Evolutionary conservation across 1,140 invertebrate species (phyloP), one percentile per base, ranked within the genome.

Genomic region (Akabosia matsudoensis): DNA sequence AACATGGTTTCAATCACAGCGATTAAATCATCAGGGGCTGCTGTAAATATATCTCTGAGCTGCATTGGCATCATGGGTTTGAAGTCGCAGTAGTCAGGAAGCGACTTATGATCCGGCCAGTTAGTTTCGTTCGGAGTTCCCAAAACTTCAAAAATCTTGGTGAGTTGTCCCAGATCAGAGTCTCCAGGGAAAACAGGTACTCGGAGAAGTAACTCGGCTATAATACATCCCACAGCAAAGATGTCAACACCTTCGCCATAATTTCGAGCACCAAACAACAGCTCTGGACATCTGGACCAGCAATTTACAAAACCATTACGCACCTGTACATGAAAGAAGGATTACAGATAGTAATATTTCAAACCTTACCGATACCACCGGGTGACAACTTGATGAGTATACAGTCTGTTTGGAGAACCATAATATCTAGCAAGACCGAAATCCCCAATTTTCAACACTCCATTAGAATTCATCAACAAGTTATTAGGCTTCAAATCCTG

Each of bases 401-500:
- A 98, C 82, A 96, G 89, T 83, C 97, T 89, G 83, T 92, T 97
- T 1, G 97, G 98, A 0, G 97, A 98, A 1, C 97, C 97, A 88
- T 91, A 99, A 83, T 93, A 93, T 84, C 97, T 97, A 0, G 98
- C 98, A 74, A 99, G 87, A 83, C 97, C 97, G 90, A 99, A 99
- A 91, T 99, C 97, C 79, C 95, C 97, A 81, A 98, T 92, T 87
- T 98, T 99, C 0, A 99, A 85, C 18, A 98, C 88, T 1, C 98
- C 98, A 82, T 93, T 89, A 70, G 90, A 88, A 86, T 98, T 97
- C 4, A 99, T 93, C 1, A 99, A 86, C 81, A 99, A 90, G 88
- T 99, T 99, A 84, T 99, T 99, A 13, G 98, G 98, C 85, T 99
- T 99, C 75, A 99, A 88, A 90, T 99, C 98, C 89, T 90, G 79